These are phyloP conservation scores for Nerophis ophidion DNA, from an alignment of 2,113 vertebrate genomes.

Conservation along the genomic window DNA sequence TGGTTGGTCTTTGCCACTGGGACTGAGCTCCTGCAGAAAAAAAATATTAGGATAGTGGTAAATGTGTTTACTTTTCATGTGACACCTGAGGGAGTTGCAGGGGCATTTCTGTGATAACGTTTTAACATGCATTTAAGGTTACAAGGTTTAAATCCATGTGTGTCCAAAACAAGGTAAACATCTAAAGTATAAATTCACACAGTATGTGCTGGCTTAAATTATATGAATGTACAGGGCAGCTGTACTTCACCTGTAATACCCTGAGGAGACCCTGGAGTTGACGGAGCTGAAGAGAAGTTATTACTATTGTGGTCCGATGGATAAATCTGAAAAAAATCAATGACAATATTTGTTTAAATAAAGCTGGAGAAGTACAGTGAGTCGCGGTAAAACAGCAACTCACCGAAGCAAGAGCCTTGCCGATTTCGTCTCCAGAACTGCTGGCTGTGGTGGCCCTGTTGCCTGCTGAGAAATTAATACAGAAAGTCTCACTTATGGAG, in stretches of 20 bases:
- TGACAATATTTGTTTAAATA: not conserved
- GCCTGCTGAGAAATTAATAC: slow-evolving; percentile 67
- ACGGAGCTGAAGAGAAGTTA: slow-evolving; percentile 94
- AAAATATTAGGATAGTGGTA: slow-evolving; percentile 12
- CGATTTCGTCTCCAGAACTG: slow-evolving; percentile 96
- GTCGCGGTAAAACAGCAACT: slow-evolving; percentile 46
- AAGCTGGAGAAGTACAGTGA: not conserved
- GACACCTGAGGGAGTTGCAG: slow-evolving; percentile 66
- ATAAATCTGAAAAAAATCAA: slow-evolving; percentile 79
- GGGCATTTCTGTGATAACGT: slow-evolving; percentile 14
- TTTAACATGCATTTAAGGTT: not conserved
- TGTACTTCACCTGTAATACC: slow-evolving; percentile 82
- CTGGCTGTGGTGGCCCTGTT: slow-evolving; percentile 83
- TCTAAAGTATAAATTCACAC: not conserved
- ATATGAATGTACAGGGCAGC: not conserved
- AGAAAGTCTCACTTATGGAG: slow-evolving; percentile 15
- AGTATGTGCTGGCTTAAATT: not conserved
- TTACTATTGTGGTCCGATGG: slow-evolving; percentile 96
- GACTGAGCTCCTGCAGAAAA: slow-evolving; percentile 75
- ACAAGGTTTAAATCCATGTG: not conserved
- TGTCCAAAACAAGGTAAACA: slow-evolving; percentile 24
- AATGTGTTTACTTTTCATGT: slow-evolving; percentile 3
- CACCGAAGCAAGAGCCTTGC: slow-evolving; percentile 97
- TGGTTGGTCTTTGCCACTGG: slow-evolving; percentile 88
- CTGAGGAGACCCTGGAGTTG: slow-evolving; percentile 94